phyloP scores from a whole-genome alignment of 1,140 invertebrate genomes.

The Temnothorax nylanderi region DNA sequence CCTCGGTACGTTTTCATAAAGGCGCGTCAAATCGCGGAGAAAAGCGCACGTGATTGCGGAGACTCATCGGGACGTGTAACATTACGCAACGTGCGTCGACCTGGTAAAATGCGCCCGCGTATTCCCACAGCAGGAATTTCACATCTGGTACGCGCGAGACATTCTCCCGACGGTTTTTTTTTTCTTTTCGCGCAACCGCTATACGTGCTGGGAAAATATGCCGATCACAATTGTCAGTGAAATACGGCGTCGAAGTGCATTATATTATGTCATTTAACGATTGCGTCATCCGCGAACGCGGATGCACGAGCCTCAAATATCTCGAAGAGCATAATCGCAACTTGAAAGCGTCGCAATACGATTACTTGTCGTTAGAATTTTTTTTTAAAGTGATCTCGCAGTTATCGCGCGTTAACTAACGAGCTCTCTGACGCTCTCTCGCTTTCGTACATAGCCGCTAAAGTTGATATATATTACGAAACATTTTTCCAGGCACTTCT shows the following conservation, averaged over 20 bases:
- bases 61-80: background rate
- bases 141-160: slow-evolving; percentile 34
- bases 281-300: background rate
- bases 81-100: slow-evolving; percentile 43
- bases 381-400: background rate
- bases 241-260: background rate
- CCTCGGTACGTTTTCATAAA: background rate
- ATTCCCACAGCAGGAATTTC: slow-evolving; percentile 48
- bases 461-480: background rate
- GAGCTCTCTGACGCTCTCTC: background rate
- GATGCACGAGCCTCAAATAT: background rate
- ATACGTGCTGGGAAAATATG: slow-evolving; percentile 16
- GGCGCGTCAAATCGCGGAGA: slow-evolving; percentile 14
- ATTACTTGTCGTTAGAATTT: background rate
- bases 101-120: slow-evolving; percentile 36
- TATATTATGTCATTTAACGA: slow-evolving; percentile 35
- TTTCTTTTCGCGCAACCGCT: background rate
- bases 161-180: slow-evolving; percentile 20
- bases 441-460: background rate
- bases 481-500: background rate
- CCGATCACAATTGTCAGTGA: slow-evolving; percentile 16
- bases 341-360: background rate
- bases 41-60: slow-evolving; percentile 19
- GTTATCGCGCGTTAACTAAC: background rate
- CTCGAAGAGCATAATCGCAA: background rate